Base-by-base conservation (phyloP, 1,140 invertebrate species). In the Eulimnadia texana region DNA sequence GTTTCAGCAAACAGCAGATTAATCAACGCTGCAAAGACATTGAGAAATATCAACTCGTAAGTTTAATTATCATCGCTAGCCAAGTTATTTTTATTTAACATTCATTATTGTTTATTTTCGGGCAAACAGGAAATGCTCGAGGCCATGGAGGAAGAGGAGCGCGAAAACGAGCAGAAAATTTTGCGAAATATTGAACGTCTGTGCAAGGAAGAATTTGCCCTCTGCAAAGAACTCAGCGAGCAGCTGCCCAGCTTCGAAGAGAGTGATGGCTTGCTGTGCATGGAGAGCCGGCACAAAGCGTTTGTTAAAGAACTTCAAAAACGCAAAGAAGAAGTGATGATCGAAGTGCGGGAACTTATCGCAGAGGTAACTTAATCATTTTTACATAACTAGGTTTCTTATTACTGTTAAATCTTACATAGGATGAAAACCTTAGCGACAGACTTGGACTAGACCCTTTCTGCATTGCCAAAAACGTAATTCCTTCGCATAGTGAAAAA, bases 81-180 rank as follows among this genome's bases (percentile, higher is more conserved):
- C 33, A 16, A 42, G 6, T 16, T 42, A 42, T 42, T 42, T 16
- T 42, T 9, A 42, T 42, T 42, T n/a, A n/a, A n/a, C n/a, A n/a
- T n/a, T n/a, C n/a, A n/a, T n/a, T n/a, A n/a, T n/a, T n/a, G n/a
- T n/a, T n/a, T n/a, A n/a, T n/a, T n/a, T n/a, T n/a, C n/a, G n/a
- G n/a, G n/a, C n/a, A n/a, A 42, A 11, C 33, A 61, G 60, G 29
- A 61, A 54, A 27, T 54, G 0, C 42, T 50, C 25, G 60, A 61
- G 19, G 13, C 60, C 13, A 61, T 61, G 51, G 24, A 53, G 9
- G 60, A 61, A 20, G 50, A 61, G 20, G 60, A 61, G 9, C 50
- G 33, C n/a, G 22, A 19, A 3, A 54, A 61, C 13, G 50, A 61
- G 6, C 49, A 61, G 13, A 27, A 25, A 11, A 61, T 54, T 10